A percentile compares a stretch with the other conserved stretches of the same genome.
These are phyloP conservation scores for Heliconius hortense DNA, from an alignment of 2,888 invertebrate species.

Conservation along the genomic window DNA sequence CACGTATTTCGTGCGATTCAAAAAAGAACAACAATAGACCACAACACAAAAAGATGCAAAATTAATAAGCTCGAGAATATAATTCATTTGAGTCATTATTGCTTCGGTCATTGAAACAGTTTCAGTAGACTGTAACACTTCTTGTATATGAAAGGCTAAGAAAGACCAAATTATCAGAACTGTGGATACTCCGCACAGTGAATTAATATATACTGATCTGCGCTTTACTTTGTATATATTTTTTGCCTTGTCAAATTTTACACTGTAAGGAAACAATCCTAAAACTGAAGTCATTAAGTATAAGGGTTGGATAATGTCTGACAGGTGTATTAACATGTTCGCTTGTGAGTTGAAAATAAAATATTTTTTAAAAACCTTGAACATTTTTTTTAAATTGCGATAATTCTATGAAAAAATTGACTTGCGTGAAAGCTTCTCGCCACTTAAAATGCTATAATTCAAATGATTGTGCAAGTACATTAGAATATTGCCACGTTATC, in stretches of 20 bases:
- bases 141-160: slow-evolving; percentile 53
- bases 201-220: slow-evolving; percentile 62
- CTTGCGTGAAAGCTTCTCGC: slow-evolving; percentile 19
- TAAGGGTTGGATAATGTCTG: slow-evolving; percentile 47
- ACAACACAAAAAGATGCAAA: slow-evolving; percentile 51
- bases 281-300: slow-evolving; percentile 45
- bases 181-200: slow-evolving; percentile 53
- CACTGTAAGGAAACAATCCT: slow-evolving; percentile 49
- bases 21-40: slow-evolving; percentile 56
- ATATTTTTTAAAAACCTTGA: slow-evolving; percentile 36
- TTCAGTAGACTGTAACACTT: slow-evolving; percentile 51
- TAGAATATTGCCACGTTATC: slow-evolving; percentile 36
- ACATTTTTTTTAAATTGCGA: slow-evolving; percentile 34
- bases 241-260: slow-evolving; percentile 44
- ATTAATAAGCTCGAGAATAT: slow-evolving; percentile 57
- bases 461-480: slow-evolving; percentile 30
- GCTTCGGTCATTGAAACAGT: slow-evolving; percentile 53
- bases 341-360: slow-evolving; percentile 21
- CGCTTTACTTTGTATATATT: slow-evolving; percentile 48
- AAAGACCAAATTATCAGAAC: slow-evolving; percentile 53
- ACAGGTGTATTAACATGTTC: slow-evolving; percentile 36
- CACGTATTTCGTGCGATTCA: slow-evolving; percentile 56
- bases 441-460: slow-evolving; percentile 30
- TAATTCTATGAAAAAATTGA: slow-evolving; percentile 5
- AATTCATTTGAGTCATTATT: slow-evolving; percentile 62